Evolutionary conservation across 2,888 invertebrate species (phyloP).

Genomic region (Oligia strigilis): DNA sequence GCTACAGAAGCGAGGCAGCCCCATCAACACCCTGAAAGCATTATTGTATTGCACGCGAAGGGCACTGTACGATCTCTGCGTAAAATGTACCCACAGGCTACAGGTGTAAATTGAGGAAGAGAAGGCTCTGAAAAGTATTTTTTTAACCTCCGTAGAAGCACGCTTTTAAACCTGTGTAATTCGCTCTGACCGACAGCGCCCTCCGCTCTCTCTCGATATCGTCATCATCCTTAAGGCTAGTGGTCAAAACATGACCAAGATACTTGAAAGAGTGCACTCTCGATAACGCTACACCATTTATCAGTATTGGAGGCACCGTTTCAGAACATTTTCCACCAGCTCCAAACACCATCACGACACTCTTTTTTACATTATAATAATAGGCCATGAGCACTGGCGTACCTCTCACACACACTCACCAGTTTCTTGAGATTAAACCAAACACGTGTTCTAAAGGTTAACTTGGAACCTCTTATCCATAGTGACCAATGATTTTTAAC

Average conservation of each 20-base stretch:
- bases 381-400: neutral
- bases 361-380: neutral
- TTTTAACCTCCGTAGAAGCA: neutral
- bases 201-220: neutral
- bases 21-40: too few relatives aligned
- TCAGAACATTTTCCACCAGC: neutral
- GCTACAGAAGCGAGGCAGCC: too few relatives aligned
- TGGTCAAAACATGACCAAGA: neutral
- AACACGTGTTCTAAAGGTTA: neutral
- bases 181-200: neutral
- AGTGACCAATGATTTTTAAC: neutral
- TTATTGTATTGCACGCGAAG: neutral
- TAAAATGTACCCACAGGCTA: neutral
- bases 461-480: neutral
- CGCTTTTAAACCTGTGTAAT: neutral
- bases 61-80: neutral
- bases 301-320: neutral
- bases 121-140: neutral
- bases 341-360: neutral
- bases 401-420: too few relatives aligned
- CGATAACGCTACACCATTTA: neutral
- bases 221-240: neutral
- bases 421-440: neutral
- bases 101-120: neutral
- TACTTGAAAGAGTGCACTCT: neutral